phyloP scores from a whole-genome alignment of 1,140 invertebrate species.

The Drosophila littoralis region DNA sequence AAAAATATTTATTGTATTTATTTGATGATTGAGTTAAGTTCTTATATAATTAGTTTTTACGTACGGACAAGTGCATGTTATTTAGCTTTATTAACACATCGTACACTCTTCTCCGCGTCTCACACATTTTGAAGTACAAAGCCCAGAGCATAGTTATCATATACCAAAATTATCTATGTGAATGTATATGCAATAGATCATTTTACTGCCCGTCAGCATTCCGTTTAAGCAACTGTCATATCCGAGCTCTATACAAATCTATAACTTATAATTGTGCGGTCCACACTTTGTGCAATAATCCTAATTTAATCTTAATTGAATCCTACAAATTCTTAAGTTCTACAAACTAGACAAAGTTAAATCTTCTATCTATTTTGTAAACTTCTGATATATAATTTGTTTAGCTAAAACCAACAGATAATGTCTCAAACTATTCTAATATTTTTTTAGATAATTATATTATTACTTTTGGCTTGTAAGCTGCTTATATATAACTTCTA shows the following conservation, averaged over 20 bases:
- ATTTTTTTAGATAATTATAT: neutral
- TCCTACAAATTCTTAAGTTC: neutral
- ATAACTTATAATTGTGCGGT: neutral
- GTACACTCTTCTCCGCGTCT: slow-evolving; percentile 34
- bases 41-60: slow-evolving; percentile 48
- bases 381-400: neutral
- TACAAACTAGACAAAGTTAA: no score
- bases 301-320: neutral
- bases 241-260: neutral
- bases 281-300: slow-evolving; percentile 36
- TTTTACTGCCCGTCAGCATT: slow-evolving; percentile 37
- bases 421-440: neutral
- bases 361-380: neutral
- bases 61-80: slow-evolving; percentile 49
- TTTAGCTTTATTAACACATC: slow-evolving; percentile 65
- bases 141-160: slow-evolving; percentile 54
- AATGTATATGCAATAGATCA: slow-evolving; percentile 18
- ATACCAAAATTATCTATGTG: slow-evolving; percentile 16
- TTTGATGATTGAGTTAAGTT: slow-evolving; percentile 24
- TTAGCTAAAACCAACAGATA: slow-evolving; percentile 6
- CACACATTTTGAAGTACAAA: slow-evolving; percentile 64
- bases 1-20: slow-evolving; percentile 42
- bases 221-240: slow-evolving; percentile 8
- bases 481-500: no score
- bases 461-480: no score